phyloP scores from a whole-genome alignment of 64 coral and sea anemone species.

The Montipora capricornis region DNA sequence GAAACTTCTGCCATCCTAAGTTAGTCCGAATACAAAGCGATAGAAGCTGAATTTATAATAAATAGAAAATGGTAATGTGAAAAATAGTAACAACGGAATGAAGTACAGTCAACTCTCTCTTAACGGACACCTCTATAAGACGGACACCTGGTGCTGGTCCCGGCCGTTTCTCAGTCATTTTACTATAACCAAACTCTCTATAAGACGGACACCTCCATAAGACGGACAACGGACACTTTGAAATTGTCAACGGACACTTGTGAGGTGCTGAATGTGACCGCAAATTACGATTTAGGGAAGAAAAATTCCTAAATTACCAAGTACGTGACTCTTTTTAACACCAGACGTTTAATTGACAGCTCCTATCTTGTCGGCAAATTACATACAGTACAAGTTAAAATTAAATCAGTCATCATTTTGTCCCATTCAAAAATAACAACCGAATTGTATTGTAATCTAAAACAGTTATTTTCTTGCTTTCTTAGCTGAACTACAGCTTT shows the following conservation, averaged over 20 bases:
- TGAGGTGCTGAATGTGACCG: neutral
- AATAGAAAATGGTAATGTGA: too few relatives aligned
- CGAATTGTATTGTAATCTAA: slow-evolving; percentile 39
- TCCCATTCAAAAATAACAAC: slow-evolving; percentile 28
- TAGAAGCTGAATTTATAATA: too few relatives aligned
- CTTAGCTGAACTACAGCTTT: slow-evolving; percentile 43
- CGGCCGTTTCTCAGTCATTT: neutral
- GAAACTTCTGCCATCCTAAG: too few relatives aligned
- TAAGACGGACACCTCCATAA: slow-evolving; percentile 14
- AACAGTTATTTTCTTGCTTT: slow-evolving; percentile 39
- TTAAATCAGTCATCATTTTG: slow-evolving; percentile 45
- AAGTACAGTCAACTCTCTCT: neutral
- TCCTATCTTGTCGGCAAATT: slow-evolving; percentile 32
- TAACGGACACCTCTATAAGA: neutral
- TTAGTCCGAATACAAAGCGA: too few relatives aligned
- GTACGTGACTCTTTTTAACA: slow-evolving; percentile 45
- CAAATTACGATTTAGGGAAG: too few relatives aligned
- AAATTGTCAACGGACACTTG: too few relatives aligned
- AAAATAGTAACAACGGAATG: too few relatives aligned
- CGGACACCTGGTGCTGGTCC: neutral
- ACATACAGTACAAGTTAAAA: slow-evolving; percentile 53
- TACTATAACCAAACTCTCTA: slow-evolving; percentile 2
- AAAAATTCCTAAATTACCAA: too few relatives aligned
- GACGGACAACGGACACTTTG: slow-evolving; percentile 9
- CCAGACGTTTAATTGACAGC: slow-evolving; percentile 50